A percentile compares a stretch with the other conserved stretches of the same genome.
Conservation (phyloP, 2,888 invertebrate genomes). For the Plagodis dolabraria region DNA sequence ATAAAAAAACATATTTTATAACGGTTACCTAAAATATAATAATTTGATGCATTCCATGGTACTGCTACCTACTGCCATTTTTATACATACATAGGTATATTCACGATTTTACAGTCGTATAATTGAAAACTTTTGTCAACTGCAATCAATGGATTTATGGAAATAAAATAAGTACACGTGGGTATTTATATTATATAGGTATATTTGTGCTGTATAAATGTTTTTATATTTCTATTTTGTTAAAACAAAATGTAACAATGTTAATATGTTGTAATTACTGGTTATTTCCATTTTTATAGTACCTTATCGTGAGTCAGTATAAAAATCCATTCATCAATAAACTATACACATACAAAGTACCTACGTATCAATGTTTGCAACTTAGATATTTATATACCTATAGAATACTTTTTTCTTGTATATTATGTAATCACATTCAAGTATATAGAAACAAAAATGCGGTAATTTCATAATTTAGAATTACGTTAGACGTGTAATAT, state of each 20-base stretch:
- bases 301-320: not conserved
- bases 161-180: slow-evolving; percentile 2
- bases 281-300: no score
- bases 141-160: slow-evolving; percentile 8
- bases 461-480: no score
- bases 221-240: not conserved
- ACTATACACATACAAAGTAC: not conserved
- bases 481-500: not conserved
- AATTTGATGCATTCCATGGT: slow-evolving; percentile 51
- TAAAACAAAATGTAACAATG: no score
- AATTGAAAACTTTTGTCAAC: not conserved
- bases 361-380: not conserved
- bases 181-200: not conserved
- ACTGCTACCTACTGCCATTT: slow-evolving; percentile 43
- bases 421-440: no score
- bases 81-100: slow-evolving; percentile 20
- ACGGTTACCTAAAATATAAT: slow-evolving; percentile 20
- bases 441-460: no score
- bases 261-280: no score
- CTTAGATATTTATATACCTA: no score
- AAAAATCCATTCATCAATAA: not conserved
- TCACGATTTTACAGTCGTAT: slow-evolving; percentile 8
- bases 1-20: slow-evolving; percentile 24
- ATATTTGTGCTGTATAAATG: not conserved
- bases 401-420: no score